Conservation (phyloP, 2,888 invertebrate species). For the Iphiclides podalirius region DNA sequence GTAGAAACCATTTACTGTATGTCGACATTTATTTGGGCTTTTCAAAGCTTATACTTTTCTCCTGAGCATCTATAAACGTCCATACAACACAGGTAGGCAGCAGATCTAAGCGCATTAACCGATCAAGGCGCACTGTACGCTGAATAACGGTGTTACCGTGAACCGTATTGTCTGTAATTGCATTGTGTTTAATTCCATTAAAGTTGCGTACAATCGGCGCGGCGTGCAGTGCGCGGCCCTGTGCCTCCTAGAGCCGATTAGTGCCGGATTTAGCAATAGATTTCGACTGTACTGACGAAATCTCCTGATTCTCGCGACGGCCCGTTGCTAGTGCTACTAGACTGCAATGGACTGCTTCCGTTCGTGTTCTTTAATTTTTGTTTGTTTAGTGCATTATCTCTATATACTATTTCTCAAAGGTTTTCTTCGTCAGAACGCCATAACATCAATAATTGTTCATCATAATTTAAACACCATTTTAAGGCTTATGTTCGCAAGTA, state of each 20-base stretch:
- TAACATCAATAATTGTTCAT: no score
- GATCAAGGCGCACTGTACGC: constrained; percentile 28
- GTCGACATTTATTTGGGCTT: no score
- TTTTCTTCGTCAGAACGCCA: no score
- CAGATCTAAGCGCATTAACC: constrained; percentile 28
- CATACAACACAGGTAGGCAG: no score
- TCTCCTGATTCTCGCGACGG: neutral
- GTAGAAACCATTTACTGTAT: no score
- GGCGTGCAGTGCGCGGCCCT: constrained; percentile 27
- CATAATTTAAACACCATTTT: no score
- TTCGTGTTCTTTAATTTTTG: no score
- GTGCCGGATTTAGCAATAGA: constrained; percentile 30
- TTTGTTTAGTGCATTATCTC: neutral
- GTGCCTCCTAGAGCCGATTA: constrained; percentile 59
- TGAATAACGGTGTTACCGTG: constrained; percentile 39
- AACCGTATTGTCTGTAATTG: constrained; percentile 56
- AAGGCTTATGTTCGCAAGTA: no score
- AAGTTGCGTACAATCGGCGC: constrained; percentile 44
- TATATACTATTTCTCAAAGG: no score
- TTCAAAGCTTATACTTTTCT: no score
- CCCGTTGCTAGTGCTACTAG: neutral
- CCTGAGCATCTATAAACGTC: no score
- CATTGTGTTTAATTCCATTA: constrained; percentile 62
- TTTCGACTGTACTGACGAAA: constrained; percentile 19
- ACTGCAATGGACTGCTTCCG: no score